These are phyloP conservation scores for Lasioglossum malachurum DNA, from an alignment of 2,888 invertebrate species.

Conservation along the genomic window DNA sequence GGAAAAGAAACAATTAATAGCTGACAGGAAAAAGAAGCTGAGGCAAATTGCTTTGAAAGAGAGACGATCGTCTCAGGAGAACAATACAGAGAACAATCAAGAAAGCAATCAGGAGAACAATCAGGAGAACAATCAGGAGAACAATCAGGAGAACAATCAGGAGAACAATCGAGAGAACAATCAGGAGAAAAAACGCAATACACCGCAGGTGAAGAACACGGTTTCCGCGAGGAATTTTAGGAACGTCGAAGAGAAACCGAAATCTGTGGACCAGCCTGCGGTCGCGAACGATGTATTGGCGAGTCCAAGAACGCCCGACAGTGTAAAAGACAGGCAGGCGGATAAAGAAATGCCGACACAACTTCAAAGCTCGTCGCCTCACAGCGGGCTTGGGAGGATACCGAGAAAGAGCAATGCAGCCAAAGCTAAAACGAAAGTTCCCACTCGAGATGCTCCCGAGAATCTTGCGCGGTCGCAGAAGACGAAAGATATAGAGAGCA, in stretches of 20 bases:
- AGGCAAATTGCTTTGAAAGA: constrained; percentile 85
- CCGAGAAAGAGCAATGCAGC: background rate
- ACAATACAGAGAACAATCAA: no score
- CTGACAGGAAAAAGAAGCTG: constrained; percentile 86
- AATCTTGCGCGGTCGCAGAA: background rate
- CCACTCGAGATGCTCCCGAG: background rate
- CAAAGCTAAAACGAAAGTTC: background rate
- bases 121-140: constrained; percentile 72
- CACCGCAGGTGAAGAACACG: constrained; percentile 80
- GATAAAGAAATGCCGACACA: background rate
- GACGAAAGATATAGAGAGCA: background rate
- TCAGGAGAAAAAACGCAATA: constrained; percentile 61
- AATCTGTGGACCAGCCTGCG: background rate
- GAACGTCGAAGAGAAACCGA: constrained; percentile 3
- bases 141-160: constrained; percentile 67
- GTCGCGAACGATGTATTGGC: background rate
- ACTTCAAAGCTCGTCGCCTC: constrained; percentile 10
- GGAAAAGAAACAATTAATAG: constrained; percentile 73
- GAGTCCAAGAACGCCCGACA: background rate
- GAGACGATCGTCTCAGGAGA: constrained; percentile 19
- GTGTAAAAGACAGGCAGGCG: background rate
- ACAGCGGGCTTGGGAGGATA: constrained; percentile 17
- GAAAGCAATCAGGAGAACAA: constrained; percentile 71
- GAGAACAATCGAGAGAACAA: constrained; percentile 56
- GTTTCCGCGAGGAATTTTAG: constrained; percentile 3